Evolutionary conservation across 2,113 vertebrate species (phyloP), one percentile per base, ranked within the genome.

Genomic region (Phasianus colchicus): DNA sequence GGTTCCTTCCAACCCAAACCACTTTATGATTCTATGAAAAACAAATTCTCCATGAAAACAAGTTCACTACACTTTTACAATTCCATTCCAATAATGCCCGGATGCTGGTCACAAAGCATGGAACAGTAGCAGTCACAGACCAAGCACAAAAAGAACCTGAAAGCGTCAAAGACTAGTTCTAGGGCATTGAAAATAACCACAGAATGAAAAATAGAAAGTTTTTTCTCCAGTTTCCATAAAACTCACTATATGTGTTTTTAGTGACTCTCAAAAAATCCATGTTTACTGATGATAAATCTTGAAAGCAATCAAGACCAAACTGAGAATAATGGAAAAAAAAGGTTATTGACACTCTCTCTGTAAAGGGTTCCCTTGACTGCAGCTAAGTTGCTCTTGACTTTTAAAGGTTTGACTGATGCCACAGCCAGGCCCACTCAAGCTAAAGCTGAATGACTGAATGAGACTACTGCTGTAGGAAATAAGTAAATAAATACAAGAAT

Each of bases 31-130:
- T 54, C 27, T 10, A 30, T 54, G 27, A 54, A 54, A 54, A 54
- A 54, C 76, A 94, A 95, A 94, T 61, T 91, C 92, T 88, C 79
- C 80, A 54, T 73, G 57, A 58, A 91, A 95, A 7, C 74, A 81
- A 90, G 57, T 58, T 93, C 38, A 63, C 40, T 63, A 78, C 20
- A 74, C 14, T 21, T 78, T 66, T 45, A 83, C 22, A 83, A 78
- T 88, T 84, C 57, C 76, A 83, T 69, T 76, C 54, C 52, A 25
- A n/a, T 42, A 47, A 55, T 1, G 18, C 43, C 47, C 22, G 34
- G 13, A 16, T 65, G 52, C 20, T 2, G 1, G 40, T 67, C 54
- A 55, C 32, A 88, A 85, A 77, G 88, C 21, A 75, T 0, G 9
- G 29, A 40, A 75, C 13, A 75, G 34, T 1, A 63, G 50, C 47